Evolutionary conservation across 37 sponge, comb jelly and placozoan genomes (phyloP).

Genomic region (Mnemiopsis leidyi): DNA sequence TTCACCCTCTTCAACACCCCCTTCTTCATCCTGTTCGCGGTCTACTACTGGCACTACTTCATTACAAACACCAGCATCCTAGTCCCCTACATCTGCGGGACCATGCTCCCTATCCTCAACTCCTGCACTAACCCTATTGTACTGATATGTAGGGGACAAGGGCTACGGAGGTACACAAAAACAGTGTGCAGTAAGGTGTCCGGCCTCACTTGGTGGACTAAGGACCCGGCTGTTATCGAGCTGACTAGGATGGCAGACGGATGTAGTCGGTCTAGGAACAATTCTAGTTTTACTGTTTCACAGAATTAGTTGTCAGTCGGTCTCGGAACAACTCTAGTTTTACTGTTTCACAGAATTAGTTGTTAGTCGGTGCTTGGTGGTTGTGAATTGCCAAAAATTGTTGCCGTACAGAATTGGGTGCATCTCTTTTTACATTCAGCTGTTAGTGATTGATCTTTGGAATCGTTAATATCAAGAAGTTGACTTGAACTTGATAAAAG

Average conservation of each 20-base stretch:
- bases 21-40: constrained; percentile 3
- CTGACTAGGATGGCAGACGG: not conserved
- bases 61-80: not conserved
- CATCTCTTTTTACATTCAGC: no score
- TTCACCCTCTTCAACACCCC: constrained; percentile 37
- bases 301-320: not conserved
- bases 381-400: no score
- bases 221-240: not conserved
- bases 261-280: not conserved
- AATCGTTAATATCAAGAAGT: no score
- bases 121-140: not conserved
- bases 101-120: not conserved
- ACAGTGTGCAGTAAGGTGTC: not conserved
- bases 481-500: no score
- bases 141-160: not conserved
- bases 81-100: not conserved
- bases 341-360: not conserved
- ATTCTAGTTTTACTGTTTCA: not conserved
- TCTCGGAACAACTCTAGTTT: not conserved
- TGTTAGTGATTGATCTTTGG: no score
- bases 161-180: not conserved
- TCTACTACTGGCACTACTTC: not conserved
- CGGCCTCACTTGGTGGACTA: not conserved
- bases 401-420: no score
- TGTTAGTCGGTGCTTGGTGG: no score